A percentile compares a stretch with the other conserved stretches of the same genome.
phyloP scores from a whole-genome alignment of 2,797 vertebrate genomes.

The Anabacerthia variegaticeps region DNA sequence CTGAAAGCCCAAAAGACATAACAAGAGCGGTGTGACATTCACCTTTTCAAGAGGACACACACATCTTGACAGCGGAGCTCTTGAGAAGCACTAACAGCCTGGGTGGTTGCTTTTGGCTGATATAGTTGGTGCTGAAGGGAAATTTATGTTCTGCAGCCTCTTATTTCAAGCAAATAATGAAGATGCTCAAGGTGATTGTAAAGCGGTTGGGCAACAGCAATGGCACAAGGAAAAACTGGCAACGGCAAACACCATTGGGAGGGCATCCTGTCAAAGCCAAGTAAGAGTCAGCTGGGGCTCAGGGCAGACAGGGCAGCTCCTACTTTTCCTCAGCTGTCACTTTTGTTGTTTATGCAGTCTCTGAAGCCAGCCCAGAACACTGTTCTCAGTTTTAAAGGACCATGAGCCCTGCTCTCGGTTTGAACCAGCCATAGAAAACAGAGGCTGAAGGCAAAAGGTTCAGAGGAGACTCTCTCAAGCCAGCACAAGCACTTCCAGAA shows the following conservation, averaged over 20 bases:
- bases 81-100: not conserved
- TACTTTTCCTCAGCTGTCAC: not conserved
- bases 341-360: not conserved
- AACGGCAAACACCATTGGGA: not conserved
- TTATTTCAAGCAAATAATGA: not conserved
- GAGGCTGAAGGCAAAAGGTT: not conserved
- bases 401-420: fast-evolving
- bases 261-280: not conserved
- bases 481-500: not conserved
- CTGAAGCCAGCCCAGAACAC: not conserved
- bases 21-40: fast-evolving
- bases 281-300: not conserved
- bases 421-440: not conserved
- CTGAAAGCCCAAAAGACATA: not conserved
- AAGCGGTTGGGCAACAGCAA: not conserved
- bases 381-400: not conserved
- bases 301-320: not conserved
- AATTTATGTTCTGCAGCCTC: not conserved
- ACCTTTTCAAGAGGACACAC: not conserved
- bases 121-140: not conserved
- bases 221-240: not conserved
- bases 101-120: not conserved
- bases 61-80: not conserved
- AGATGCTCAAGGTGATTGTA: not conserved
- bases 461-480: not conserved